Evolutionary conservation across 1,140 invertebrate genomes (phyloP), one percentile per base, ranked within the genome.

Genomic region (Lutraria rhynchaena): DNA sequence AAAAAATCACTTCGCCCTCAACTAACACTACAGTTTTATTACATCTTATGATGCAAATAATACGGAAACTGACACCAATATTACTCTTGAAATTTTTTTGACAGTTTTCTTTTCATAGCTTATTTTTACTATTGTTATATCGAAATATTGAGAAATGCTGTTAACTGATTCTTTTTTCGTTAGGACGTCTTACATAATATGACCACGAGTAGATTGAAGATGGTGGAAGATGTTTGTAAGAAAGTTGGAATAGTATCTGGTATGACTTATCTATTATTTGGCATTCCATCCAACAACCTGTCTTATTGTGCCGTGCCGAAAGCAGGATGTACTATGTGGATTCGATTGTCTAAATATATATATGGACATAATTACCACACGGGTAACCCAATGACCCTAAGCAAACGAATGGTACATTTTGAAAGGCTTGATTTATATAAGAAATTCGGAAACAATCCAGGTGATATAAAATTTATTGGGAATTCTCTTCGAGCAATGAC

Each of bases 401-500:
- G 27, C 13, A 77, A 77, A 57, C 19, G 46, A 22, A 9, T 41
- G 37, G 55, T 55, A 17, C 75, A 77, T 55, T 51, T 49, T 29
- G 19, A 53, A 65, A 19, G n/a, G 17, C 19, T 3, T 0, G 4
- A 55, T 24, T 77, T 67, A 19, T 77, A 67, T 53, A 55, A 67
- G 31, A 58, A 29, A 35, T 77, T 65, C 41, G 37, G 24, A 4
- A 29, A 44, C 13, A 53, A 65, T 24, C 15, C 24, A 11, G 19
- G 9, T 19, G 61, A 44, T 19, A 3, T n/a, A n/a, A 22, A 0
- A n/a, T 67, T 67, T 29, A 22, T 71, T 3, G 74, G 22, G 80
- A 13, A 27, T 7, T 49, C 55, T 22, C 31, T 33, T 31, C 29
- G 67, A 24, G 58, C 75, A 35, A 84, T 86, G 85, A 74, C 77